Percentiles rank a stretch among this genome's conserved stretches.
Conservation (phyloP, 2,888 invertebrate genomes). For the Napeogenes inachia region DNA sequence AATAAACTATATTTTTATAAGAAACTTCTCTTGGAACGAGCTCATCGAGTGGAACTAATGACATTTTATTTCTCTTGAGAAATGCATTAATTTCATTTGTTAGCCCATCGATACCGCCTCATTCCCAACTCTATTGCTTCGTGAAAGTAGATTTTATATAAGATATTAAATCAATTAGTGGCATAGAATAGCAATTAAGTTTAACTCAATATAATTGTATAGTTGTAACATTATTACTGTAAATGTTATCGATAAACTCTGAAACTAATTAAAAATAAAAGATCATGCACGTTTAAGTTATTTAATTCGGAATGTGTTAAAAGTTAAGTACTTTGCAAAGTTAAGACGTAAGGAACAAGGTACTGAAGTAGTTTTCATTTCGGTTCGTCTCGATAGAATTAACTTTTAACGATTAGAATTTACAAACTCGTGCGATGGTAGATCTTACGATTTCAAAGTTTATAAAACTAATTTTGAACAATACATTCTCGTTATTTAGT, state of each 20-base stretch:
- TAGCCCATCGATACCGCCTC: slow-evolving; percentile 65
- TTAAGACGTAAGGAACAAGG: slow-evolving; percentile 4
- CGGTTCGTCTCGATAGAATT: background rate
- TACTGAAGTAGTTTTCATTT: slow-evolving; percentile 6
- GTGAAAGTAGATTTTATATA: slow-evolving; percentile 60
- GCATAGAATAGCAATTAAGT: slow-evolving; percentile 26
- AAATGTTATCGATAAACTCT: background rate
- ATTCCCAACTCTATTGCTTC: slow-evolving; percentile 50
- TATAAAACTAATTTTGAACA: slow-evolving; percentile 1
- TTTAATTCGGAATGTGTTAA: slow-evolving; percentile 3
- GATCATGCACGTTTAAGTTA: background rate
- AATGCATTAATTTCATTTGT: slow-evolving; percentile 76
- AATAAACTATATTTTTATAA: slow-evolving; percentile 52
- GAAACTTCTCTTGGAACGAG: slow-evolving; percentile 47
- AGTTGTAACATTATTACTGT: too few relatives aligned
- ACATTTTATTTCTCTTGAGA: slow-evolving; percentile 74
- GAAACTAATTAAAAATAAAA: slow-evolving; percentile 7
- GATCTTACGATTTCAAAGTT: background rate
- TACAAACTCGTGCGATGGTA: background rate
- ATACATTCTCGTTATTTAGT: too few relatives aligned
- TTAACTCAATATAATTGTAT: slow-evolving; percentile 18
- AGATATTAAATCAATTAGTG: slow-evolving; percentile 54
- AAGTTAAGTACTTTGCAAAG: slow-evolving; percentile 1
- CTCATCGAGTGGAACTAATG: slow-evolving; percentile 72
- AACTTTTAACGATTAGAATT: slow-evolving; percentile 5